phyloP scores from a whole-genome alignment of 2,797 vertebrate genomes.

The Telmatherina bonti region DNA sequence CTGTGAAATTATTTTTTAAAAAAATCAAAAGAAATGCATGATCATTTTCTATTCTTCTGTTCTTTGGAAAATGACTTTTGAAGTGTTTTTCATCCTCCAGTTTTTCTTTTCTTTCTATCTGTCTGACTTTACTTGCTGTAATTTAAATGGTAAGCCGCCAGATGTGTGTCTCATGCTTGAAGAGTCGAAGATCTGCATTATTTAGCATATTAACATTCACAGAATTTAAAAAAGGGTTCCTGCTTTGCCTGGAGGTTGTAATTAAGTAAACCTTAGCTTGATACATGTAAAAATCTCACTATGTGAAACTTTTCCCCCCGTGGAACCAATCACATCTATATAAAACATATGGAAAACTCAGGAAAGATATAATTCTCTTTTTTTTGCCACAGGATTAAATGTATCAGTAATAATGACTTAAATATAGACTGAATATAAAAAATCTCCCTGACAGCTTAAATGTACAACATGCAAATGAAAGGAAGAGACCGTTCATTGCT shows the following conservation, averaged over 20 bases:
- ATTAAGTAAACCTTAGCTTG: conserved; percentile 99
- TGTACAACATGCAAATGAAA: conserved; percentile 75
- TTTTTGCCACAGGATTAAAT: conserved; percentile 94
- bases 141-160: conserved; percentile 99
- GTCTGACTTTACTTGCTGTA: conserved; percentile 87
- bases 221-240: conserved; percentile 99
- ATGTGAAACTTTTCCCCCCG: conserved; percentile 90
- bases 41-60: conserved; percentile 90
- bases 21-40: conserved; percentile 92
- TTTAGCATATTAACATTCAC: conserved; percentile 99
- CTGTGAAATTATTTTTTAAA: conserved; percentile 90
- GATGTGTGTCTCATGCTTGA: conserved; percentile 99
- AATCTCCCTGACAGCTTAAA: conserved; percentile 86
- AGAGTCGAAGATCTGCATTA: conserved; percentile 99
- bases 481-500: conserved; percentile 55
- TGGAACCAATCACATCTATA: conserved; percentile 93
- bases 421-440: conserved; percentile 92
- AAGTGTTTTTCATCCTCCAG: conserved; percentile 83
- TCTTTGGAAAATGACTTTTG: conserved; percentile 92
- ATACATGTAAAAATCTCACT: conserved; percentile 98
- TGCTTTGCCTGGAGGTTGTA: conserved; percentile 99
- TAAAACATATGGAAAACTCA: conserved; percentile 96
- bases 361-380: conserved; percentile 84
- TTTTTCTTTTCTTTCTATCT: conserved; percentile 75
- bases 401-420: conserved; percentile 97